Conservation (phyloP, 2,797 vertebrate genomes). For the Chelon labrosus region DNA sequence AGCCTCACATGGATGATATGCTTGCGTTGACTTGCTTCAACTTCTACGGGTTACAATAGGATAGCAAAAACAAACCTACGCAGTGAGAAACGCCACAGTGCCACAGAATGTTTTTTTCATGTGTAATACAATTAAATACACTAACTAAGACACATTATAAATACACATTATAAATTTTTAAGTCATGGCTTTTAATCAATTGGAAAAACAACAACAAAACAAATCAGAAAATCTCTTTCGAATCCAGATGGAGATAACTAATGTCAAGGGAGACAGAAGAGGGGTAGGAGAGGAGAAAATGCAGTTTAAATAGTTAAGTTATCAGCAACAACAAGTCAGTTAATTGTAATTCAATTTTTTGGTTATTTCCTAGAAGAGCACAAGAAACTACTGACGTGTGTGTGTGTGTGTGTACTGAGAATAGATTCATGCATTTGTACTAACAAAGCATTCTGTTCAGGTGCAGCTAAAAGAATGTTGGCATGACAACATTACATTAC, state of each 20-base stretch:
- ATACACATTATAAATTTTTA: too few species aligned
- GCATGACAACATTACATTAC: not conserved
- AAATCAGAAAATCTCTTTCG: not conserved
- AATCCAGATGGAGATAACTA: not conserved
- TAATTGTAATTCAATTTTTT: constrained; percentile 57
- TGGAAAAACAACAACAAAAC: too few species aligned
- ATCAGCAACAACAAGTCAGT: constrained; percentile 48
- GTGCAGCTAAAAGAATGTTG: constrained; percentile 5
- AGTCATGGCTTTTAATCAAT: too few species aligned
- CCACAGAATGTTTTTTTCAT: too few species aligned
- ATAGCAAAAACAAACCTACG: too few species aligned
- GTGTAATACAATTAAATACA: too few species aligned
- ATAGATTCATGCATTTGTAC: not conserved
- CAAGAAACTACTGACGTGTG: constrained; percentile 18
- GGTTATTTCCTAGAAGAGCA: constrained; percentile 37
- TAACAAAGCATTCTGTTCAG: not conserved
- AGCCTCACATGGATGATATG: too few species aligned
- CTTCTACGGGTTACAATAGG: too few species aligned
- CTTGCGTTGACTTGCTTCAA: too few species aligned
- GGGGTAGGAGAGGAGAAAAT: constrained; percentile 4
- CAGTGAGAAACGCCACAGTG: too few species aligned
- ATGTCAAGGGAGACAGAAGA: constrained; percentile 19
- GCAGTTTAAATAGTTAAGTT: constrained; percentile 35
- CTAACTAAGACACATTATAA: too few species aligned
- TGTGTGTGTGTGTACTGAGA: not conserved